Conservation (phyloP, 1,140 invertebrate species). For the Drosophila murphyi region DNA sequence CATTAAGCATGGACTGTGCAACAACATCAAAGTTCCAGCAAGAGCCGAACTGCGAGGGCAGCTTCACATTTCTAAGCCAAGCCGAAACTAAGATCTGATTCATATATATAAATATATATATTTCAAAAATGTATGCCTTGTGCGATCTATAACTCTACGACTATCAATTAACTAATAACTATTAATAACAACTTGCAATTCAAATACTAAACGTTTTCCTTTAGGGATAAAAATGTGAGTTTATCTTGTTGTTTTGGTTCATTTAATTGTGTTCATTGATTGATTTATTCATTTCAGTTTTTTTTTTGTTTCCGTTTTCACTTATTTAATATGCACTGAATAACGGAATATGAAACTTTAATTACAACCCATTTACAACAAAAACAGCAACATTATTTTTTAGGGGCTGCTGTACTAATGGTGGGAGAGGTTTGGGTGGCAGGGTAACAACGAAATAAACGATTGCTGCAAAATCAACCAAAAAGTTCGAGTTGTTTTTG, state of each 20-base stretch:
- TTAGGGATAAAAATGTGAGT: too few species aligned
- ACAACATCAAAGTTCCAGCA: conserved; percentile 64
- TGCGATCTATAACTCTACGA: too few species aligned
- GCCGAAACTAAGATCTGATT: not conserved
- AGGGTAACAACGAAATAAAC: not conserved
- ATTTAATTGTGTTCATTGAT: too few species aligned
- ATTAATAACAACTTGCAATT: too few species aligned
- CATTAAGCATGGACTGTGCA: conserved; percentile 73
- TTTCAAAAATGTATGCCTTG: too few species aligned
- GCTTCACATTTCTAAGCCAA: not conserved
- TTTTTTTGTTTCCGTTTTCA: not conserved
- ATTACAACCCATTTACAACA: not conserved
- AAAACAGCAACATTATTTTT: not conserved
- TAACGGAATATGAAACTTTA: not conserved
- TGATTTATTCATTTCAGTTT: not conserved
- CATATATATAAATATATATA: not conserved
- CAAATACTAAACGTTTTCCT: too few species aligned
- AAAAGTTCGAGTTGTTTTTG: conserved; percentile 46
- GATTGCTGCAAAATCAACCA: conserved; percentile 45
- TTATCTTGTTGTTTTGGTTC: too few species aligned
- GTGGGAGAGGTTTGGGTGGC: not conserved
- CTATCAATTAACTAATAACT: too few species aligned
- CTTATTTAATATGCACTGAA: too few species aligned
- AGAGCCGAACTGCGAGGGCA: conserved; percentile 42
- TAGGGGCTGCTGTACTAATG: not conserved